Percentiles rank a stretch among this genome's conserved stretches.
phyloP scores from a whole-genome alignment of 2,888 invertebrate genomes.

The Latheticus oryzae region DNA sequence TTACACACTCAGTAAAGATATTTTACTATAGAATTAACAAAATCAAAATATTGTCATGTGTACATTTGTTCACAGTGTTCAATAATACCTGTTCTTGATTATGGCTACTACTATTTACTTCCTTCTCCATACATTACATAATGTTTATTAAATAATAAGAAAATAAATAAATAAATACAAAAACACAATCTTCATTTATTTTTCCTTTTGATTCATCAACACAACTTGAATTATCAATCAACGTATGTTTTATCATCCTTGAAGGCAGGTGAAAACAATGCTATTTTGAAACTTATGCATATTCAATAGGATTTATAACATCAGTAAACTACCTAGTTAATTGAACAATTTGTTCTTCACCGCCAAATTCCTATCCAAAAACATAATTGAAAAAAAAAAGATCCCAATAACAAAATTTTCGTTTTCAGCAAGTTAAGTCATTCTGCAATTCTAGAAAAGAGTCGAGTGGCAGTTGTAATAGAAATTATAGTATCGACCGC shows the following conservation, averaged over 20 bases:
- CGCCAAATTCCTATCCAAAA: not conserved
- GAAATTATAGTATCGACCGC: constrained; percentile 20
- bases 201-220: constrained; percentile 8
- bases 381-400: too few relatives aligned
- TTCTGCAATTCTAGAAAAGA: too few relatives aligned
- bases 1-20: constrained; percentile 31
- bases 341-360: constrained; percentile 20
- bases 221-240: too few relatives aligned
- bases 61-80: constrained; percentile 39
- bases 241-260: constrained; percentile 13
- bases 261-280: constrained; percentile 27
- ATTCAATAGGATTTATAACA: constrained; percentile 23
- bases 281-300: constrained; percentile 11
- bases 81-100: constrained; percentile 40
- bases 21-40: constrained; percentile 44
- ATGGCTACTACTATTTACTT: constrained; percentile 41
- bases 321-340: constrained; percentile 19
- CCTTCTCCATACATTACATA: constrained; percentile 49
- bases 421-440: too few relatives aligned
- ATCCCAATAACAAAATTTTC: too few relatives aligned
- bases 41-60: constrained; percentile 47
- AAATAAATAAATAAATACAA: constrained; percentile 43
- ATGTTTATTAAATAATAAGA: constrained; percentile 49
- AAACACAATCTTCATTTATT: constrained; percentile 20
- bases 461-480: constrained; percentile 21